phyloP scores from a whole-genome alignment of 2,797 vertebrate species.

The Mormyrops attenuatus region DNA sequence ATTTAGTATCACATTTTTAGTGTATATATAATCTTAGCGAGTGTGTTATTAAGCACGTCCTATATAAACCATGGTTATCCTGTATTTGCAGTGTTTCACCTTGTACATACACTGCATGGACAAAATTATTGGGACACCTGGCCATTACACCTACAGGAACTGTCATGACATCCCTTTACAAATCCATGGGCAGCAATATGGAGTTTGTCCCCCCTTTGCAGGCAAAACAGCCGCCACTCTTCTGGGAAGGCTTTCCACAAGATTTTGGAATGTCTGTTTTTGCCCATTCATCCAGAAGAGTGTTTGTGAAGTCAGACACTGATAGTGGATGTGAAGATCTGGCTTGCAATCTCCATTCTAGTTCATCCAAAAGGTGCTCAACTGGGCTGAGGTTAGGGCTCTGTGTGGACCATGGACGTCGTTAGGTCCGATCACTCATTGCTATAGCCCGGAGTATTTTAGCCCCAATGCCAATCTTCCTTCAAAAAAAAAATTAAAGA shows the following conservation, averaged over 20 bases:
- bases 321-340: neutral
- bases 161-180: neutral
- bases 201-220: neutral
- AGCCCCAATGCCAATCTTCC: neutral
- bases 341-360: neutral
- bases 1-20: neutral
- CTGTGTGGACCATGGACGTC: neutral
- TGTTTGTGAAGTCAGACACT: neutral
- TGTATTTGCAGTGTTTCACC: neutral
- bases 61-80: neutral
- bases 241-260: neutral
- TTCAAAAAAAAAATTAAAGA: neutral
- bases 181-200: neutral
- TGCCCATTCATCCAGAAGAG: neutral
- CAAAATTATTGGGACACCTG: neutral
- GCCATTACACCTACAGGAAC: neutral
- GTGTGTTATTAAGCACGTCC: neutral
- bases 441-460: too few relatives aligned
- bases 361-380: neutral
- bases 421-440: too few relatives aligned
- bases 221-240: neutral
- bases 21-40: neutral
- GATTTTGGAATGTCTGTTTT: neutral
- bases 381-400: neutral
- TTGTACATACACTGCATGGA: neutral